Conservation (phyloP, 2,888 invertebrate species). For the Heteromurus nitidus region DNA sequence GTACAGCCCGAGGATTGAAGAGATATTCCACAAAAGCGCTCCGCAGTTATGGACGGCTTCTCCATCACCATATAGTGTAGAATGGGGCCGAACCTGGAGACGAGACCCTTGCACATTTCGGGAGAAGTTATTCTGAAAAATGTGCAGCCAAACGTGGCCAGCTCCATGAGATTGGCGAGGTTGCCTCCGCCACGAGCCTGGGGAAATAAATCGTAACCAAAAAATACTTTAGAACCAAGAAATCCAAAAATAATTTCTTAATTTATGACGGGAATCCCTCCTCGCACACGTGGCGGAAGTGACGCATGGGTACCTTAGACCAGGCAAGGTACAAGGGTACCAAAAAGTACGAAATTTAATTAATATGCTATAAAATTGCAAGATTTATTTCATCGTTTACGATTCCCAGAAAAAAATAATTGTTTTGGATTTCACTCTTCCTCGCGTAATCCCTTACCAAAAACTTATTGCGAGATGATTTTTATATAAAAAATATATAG, state of each 20-base stretch:
- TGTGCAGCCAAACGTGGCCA: conserved; percentile 70
- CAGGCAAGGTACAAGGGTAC: conserved; percentile 13
- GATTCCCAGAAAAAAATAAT: too few species aligned
- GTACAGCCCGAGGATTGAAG: conserved; percentile 71
- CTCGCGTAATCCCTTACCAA: too few species aligned
- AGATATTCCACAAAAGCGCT: conserved; percentile 71
- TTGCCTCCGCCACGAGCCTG: conserved; percentile 66
- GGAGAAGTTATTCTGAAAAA: conserved; percentile 70
- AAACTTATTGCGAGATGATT: too few species aligned
- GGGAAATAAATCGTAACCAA: conserved; percentile 1
- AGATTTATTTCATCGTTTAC: too few species aligned
- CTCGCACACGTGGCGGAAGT: conserved; percentile 8
- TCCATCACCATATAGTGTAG: conserved; percentile 69
- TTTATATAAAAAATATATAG: too few species aligned
- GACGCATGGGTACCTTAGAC: too few species aligned
- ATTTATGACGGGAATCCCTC: conserved; percentile 13
- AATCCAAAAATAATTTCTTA: background rate
- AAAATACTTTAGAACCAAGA: background rate
- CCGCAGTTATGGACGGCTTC: conserved; percentile 66
- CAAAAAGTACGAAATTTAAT: too few species aligned
- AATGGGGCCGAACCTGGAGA: conserved; percentile 71
- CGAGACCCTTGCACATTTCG: conserved; percentile 71
- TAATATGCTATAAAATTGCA: too few species aligned
- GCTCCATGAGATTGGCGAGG: conserved; percentile 64
- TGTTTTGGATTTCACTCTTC: too few species aligned